phyloP scores from a whole-genome alignment of 1,140 invertebrate genomes.

The Charaxes varanes region DNA sequence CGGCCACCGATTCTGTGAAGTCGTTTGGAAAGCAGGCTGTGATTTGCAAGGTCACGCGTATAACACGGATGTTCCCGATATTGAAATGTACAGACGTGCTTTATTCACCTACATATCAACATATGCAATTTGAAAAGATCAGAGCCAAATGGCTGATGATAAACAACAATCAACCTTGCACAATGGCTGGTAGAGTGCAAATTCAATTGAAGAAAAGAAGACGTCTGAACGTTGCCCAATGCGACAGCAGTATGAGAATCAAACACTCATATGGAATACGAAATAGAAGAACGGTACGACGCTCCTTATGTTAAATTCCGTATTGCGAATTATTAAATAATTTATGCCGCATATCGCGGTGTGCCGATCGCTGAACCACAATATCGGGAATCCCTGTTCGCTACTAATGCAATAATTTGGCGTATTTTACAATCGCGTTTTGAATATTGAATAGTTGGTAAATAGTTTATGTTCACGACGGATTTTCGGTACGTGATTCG shows the following conservation, averaged over 20 bases:
- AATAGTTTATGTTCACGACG: constrained; percentile 71
- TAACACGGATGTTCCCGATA: constrained; percentile 74
- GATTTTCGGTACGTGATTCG: constrained; percentile 70
- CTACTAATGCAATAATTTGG: constrained; percentile 74
- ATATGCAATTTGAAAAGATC: constrained; percentile 66
- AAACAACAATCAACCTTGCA: constrained; percentile 47
- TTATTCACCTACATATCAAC: constrained; percentile 73
- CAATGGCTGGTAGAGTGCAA: constrained; percentile 32
- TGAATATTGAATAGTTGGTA: constrained; percentile 71
- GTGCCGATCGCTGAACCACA: constrained; percentile 68
- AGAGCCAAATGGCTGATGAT: constrained; percentile 30
- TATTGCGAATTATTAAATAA: constrained; percentile 75
- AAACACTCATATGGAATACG: constrained; percentile 73
- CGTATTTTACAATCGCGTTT: constrained; percentile 72
- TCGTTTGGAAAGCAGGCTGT: constrained; percentile 73
- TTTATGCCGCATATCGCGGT: constrained; percentile 70
- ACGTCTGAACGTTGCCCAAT: constrained; percentile 60
- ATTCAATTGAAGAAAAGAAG: constrained; percentile 45
- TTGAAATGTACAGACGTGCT: constrained; percentile 73
- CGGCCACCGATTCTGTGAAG: constrained; percentile 65
- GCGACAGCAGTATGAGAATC: constrained; percentile 71
- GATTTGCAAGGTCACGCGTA: constrained; percentile 73
- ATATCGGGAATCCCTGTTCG: constrained; percentile 71
- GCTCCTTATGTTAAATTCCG: constrained; percentile 69
- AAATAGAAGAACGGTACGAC: constrained; percentile 66